Evolutionary conservation across 2,797 vertebrate species (phyloP).

Genomic region (Cercopithecus mitis): DNA sequence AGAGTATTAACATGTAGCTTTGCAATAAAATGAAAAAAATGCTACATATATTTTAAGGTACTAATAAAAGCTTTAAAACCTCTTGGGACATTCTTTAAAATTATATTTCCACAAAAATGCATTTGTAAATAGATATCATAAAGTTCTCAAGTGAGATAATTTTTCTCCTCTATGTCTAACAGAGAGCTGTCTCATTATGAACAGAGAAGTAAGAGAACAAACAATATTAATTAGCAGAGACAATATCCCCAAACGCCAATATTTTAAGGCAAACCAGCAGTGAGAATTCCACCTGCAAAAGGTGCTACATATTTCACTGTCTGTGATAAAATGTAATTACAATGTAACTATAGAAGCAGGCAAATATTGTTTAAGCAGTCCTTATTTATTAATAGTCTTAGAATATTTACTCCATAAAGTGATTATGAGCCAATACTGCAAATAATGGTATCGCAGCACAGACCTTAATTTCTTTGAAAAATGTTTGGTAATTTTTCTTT

Average conservation of each 20-base stretch:
- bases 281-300: conserved; percentile 20
- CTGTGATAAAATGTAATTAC: conserved; percentile 17
- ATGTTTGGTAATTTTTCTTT: not conserved
- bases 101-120: conserved; percentile 27
- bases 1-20: not conserved
- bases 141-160: not conserved
- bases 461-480: not conserved
- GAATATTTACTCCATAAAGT: not conserved
- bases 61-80: conserved; percentile 34
- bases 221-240: not conserved
- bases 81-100: not conserved
- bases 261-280: conserved; percentile 6
- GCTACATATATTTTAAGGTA: conserved; percentile 10
- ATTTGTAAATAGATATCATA: not conserved
- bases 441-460: not conserved
- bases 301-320: not conserved
- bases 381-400: not conserved
- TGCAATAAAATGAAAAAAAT: conserved; percentile 29
- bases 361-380: not conserved
- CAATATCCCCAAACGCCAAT: not conserved
- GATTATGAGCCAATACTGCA: not conserved
- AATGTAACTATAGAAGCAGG: not conserved
- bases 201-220: not conserved
- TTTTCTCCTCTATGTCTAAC: not conserved
- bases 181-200: not conserved